A percentile compares a stretch with the other conserved stretches of the same genome.
phyloP scores from a whole-genome alignment of 2,888 invertebrate species.

The Boloria euphrosyne region DNA sequence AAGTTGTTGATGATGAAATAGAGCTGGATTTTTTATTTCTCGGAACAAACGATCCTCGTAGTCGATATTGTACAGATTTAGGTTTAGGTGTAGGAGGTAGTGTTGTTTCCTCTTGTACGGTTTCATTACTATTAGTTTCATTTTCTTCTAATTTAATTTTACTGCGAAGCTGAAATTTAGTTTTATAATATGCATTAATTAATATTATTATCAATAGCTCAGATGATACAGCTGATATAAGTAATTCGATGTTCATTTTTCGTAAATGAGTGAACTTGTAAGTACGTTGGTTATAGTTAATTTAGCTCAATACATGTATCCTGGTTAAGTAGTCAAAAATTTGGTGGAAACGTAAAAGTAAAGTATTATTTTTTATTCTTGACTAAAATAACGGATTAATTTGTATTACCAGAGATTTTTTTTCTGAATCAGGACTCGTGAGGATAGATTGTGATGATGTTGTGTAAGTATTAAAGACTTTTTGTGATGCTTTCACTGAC shows the following conservation, averaged over 20 bases:
- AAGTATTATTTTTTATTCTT: slow-evolving; percentile 34
- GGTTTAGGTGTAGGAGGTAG: slow-evolving; percentile 49
- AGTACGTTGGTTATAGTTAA: neutral
- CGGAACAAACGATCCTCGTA: slow-evolving; percentile 58
- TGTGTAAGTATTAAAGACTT: slow-evolving; percentile 70
- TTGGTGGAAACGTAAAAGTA: neutral
- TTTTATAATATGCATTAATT: slow-evolving; percentile 13
- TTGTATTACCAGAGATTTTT: slow-evolving; percentile 69
- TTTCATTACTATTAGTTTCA: slow-evolving; percentile 45
- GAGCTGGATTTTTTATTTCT: slow-evolving; percentile 58
- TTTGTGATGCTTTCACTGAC: slow-evolving; percentile 79
- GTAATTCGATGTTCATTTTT: neutral
- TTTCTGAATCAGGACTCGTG: slow-evolving; percentile 64
- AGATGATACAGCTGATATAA: neutral
- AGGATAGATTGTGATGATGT: slow-evolving; percentile 66
- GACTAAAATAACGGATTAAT: slow-evolving; percentile 23
- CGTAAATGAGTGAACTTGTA: neutral
- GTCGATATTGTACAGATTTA: slow-evolving; percentile 55
- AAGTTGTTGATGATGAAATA: slow-evolving; percentile 50
- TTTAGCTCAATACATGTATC: neutral
- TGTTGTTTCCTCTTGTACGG: slow-evolving; percentile 38
- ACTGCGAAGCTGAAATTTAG: slow-evolving; percentile 63
- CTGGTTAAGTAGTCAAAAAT: neutral
- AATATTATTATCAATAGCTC: neutral
- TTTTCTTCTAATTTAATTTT: slow-evolving; percentile 54